Base-by-base conservation (phyloP, 1,140 invertebrate genomes). In the Lucilia cuprina region DNA sequence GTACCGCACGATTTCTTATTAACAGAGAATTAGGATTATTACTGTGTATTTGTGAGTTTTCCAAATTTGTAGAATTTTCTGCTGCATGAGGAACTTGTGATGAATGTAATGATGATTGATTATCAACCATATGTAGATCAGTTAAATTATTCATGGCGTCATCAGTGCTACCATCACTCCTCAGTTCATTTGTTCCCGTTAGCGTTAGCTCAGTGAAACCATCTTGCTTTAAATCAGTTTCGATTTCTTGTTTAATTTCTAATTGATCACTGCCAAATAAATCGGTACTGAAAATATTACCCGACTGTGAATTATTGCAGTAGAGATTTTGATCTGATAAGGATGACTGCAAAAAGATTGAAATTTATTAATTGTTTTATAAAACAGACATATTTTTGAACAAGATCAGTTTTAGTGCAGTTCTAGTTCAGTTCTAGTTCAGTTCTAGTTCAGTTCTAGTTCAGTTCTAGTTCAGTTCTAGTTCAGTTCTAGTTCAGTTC, bases 51-150 rank as follows among this genome's bases (percentile, higher is more conserved):
- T 21, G 77, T 41, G 10, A 35, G 2, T 35, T 41, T 60, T 74
- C 70, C 30, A 21, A 9, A 75, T 49, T 30, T 14, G 41, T 17
- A 12, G 35, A 50, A 21, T 34, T 77, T 13, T 84, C 60, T 17
- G 19, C 75, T 41, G 60, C n/a, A 13, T 25, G 30, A 25, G 21
- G 35, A 82, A 70, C 25, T 84, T 74, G 82, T 21, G 17, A 13
- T 12, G n/a, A 13, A 80, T 84, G 50, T 77, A 21, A 14, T 25
- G 50, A 80, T n/a, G 75, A n/a, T 30, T 82, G 30, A 78, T 78
- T 78, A 8, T 70, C 12, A 0, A 17, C 19, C 55, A 41, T 30
- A 77, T 74, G 88, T 70, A 86, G 86, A 65, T 88, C 87, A 50
- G 86, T 25, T 83, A 5, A 77, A 25, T 70, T 83, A 87, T 50